phyloP scores from a whole-genome alignment of 2,888 invertebrate genomes.

The Meteorus cinctellus region DNA sequence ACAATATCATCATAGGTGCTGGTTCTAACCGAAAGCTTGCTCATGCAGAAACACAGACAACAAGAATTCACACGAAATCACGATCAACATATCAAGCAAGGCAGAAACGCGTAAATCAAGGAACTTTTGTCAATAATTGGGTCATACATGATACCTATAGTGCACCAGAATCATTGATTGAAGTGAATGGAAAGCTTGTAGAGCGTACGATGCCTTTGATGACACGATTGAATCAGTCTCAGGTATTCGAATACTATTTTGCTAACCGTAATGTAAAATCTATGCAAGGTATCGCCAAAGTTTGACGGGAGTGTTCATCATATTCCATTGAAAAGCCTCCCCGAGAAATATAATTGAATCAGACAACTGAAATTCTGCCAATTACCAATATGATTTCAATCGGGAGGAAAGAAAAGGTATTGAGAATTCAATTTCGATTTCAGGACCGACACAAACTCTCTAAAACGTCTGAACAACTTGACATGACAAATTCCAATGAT shows the following conservation, averaged over 20 bases:
- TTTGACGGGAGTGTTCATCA: too few relatives aligned
- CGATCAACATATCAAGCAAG: slow-evolving; percentile 78
- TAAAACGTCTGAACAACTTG: slow-evolving; percentile 12
- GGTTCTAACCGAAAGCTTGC: slow-evolving; percentile 81
- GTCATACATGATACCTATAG: slow-evolving; percentile 84
- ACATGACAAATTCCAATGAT: slow-evolving; percentile 64
- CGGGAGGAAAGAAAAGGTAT: too few relatives aligned
- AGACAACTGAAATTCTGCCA: too few relatives aligned
- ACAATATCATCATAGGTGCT: slow-evolving; percentile 80
- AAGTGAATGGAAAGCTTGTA: slow-evolving; percentile 59
- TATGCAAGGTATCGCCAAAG: too few relatives aligned
- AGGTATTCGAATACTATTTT: slow-evolving; percentile 40
- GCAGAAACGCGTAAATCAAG: slow-evolving; percentile 76
- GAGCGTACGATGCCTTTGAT: slow-evolving; percentile 46
- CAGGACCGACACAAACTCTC: slow-evolving; percentile 49
- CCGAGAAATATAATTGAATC: too few relatives aligned
- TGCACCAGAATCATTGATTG: slow-evolving; percentile 64
- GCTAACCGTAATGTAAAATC: background rate
- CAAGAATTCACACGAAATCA: slow-evolving; percentile 77
- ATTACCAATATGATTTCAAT: too few relatives aligned
- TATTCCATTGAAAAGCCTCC: too few relatives aligned
- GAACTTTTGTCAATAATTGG: slow-evolving; percentile 83
- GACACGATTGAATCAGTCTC: slow-evolving; percentile 28
- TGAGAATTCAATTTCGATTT: background rate
- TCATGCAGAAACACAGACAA: slow-evolving; percentile 83